Percentiles rank a stretch among this genome's conserved stretches.
These are phyloP conservation scores for Cheilosia variabilis DNA, from an alignment of 2,888 invertebrate species.

Conservation along the genomic window DNA sequence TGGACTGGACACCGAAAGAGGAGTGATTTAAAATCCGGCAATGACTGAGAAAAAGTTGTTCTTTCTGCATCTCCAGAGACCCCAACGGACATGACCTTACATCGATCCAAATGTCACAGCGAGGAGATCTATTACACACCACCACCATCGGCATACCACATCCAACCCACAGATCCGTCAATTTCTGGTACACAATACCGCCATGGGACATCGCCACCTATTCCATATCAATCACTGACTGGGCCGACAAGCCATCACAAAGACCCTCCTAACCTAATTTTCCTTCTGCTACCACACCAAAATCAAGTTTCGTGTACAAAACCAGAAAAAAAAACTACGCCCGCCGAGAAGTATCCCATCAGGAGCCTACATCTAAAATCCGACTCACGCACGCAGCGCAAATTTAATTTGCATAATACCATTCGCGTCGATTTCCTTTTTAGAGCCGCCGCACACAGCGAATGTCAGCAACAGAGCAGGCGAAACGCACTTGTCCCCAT, in stretches of 20 bases:
- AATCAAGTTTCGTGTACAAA: slow-evolving; percentile 36
- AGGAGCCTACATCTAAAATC: slow-evolving; percentile 19
- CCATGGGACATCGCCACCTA: slow-evolving; percentile 1
- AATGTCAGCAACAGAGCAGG: slow-evolving; percentile 8
- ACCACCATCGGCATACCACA: not conserved
- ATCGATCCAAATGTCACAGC: not conserved
- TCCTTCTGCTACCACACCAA: not conserved
- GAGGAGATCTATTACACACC: not conserved
- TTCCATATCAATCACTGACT: slow-evolving; percentile 1
- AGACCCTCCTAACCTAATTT: slow-evolving; percentile 60
- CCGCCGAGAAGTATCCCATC: not conserved
- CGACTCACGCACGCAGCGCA: slow-evolving; percentile 32
- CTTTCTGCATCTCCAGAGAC: no score
- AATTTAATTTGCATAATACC: slow-evolving; percentile 63
- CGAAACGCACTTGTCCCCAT: not conserved
- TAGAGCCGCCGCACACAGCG: not conserved
- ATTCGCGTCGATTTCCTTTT: slow-evolving; percentile 32
- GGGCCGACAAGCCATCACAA: not conserved
- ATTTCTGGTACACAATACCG: slow-evolving; percentile 5
- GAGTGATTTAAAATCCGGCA: no score
- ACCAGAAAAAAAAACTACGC: not conserved
- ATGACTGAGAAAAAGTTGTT: no score
- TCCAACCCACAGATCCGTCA: not conserved
- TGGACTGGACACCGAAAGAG: no score
- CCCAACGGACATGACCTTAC: not conserved